Base-by-base conservation (phyloP, 35 echinoderm and acorn worm species). In the Acanthaster planci region DNA sequence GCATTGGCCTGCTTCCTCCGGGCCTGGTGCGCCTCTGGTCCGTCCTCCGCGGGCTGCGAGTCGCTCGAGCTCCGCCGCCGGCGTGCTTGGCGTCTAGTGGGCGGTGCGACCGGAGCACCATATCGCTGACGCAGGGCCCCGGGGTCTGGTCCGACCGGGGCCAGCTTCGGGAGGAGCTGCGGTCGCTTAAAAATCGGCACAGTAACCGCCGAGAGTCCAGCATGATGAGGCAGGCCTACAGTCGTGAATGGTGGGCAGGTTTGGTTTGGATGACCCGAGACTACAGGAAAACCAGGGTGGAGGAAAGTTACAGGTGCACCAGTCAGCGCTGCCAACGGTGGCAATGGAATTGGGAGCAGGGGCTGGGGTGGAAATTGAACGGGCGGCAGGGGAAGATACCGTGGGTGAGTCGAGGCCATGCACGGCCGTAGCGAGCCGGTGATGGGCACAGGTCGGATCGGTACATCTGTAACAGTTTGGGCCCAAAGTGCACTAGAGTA, bases 1-100 rank as follows among this genome's bases (percentile, higher is more conserved):
- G 88, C 93, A 52, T 95, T 95, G 2, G 87, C 87, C 18, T 89
- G 52, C 27, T 59, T 51, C 52, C 87, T 57, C 37, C 80, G 81
- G 6, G 58, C 42, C 34, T 50, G 40, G 15, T 64, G 44, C 0
- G 80, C 31, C 29, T 76, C 87, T 14, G 81, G 55, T 16, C 37
- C 10, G 51, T 76, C 50, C 12, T 51, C 52, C 8, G 77, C 67
- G 22, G 39, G 47, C 51, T 68, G 5, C 0, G 79, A 83, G 10
- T 18, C 31, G 59, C 7, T 51, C n/a, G 58, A 52, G 18, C 55
- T 68, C 8, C 53, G 22, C n/a, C 23, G 39, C 21, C 10, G 59
- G 19, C 87, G 87, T 52, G 64, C 17, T 18, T 76, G 84, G 7
- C 84, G 84, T 39, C 84, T 76, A 12, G 67, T 76, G 21, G 39